Percentiles rank a stretch among this genome's conserved stretches.
These are phyloP conservation scores for Heliconius cydno DNA, from an alignment of 2,888 invertebrate genomes.

Conservation along the genomic window DNA sequence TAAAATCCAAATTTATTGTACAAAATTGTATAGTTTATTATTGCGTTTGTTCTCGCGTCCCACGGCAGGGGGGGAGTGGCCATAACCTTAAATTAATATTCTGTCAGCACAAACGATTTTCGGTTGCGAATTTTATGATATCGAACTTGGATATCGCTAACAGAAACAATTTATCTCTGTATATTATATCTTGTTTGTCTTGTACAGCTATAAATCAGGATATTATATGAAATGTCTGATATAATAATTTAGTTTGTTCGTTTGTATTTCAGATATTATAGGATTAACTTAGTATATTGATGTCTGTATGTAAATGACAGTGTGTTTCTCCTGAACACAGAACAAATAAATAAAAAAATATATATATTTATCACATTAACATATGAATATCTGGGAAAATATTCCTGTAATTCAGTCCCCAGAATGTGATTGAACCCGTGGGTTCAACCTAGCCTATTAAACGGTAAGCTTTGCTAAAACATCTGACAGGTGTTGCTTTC, in stretches of 20 bases:
- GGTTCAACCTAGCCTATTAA: no score
- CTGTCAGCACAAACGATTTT: slow-evolving; percentile 75
- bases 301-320: not conserved
- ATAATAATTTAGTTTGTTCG: slow-evolving; percentile 24
- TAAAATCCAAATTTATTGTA: slow-evolving; percentile 66
- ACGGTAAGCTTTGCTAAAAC: no score
- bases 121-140: slow-evolving; percentile 71
- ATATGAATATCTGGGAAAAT: not conserved
- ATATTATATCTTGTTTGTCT: slow-evolving; percentile 38
- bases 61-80: slow-evolving; percentile 63
- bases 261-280: not conserved
- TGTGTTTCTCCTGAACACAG: not conserved
- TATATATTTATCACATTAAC: not conserved
- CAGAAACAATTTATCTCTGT: slow-evolving; percentile 44
- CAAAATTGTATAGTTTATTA: slow-evolving; percentile 69
- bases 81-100: slow-evolving; percentile 78
- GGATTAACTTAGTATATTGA: not conserved
- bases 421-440: not conserved
- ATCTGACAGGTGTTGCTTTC: no score
- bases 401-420: no score
- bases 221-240: slow-evolving; percentile 30
- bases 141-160: slow-evolving; percentile 49
- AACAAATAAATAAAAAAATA: not conserved
- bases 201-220: slow-evolving; percentile 37
- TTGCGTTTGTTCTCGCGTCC: slow-evolving; percentile 66